A percentile compares a stretch with the other conserved stretches of the same genome.
phyloP scores from a whole-genome alignment of 30 jellyfish, hydroid and myxozoan species.

The Aurelia coerulea region DNA sequence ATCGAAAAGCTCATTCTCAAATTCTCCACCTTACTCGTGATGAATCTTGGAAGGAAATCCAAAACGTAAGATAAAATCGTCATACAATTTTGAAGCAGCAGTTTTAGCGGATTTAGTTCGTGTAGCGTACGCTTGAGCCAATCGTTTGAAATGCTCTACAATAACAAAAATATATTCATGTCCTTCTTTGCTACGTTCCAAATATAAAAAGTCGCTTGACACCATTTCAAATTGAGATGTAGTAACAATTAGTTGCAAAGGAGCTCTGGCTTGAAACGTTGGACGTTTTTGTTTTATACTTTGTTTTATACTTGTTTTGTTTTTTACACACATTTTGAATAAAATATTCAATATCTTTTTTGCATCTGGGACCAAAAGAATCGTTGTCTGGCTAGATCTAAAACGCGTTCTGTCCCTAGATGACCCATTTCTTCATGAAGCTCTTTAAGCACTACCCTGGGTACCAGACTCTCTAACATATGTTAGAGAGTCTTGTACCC shows the following conservation, averaged over 20 bases:
- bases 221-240: slow-evolving; percentile 21
- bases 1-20: no score
- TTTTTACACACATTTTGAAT: not conserved
- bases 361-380: not conserved
- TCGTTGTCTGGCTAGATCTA: slow-evolving; percentile 24
- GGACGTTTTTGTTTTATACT: slow-evolving; percentile 24
- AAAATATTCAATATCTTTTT: slow-evolving; percentile 19
- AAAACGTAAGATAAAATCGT: slow-evolving; percentile 36
- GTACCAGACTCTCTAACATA: no score
- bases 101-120: slow-evolving; percentile 48
- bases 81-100: slow-evolving; percentile 34
- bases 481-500: no score
- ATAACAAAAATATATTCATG: slow-evolving; percentile 38
- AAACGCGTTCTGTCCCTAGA: slow-evolving; percentile 44
- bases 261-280: not conserved
- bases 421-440: slow-evolving; percentile 41
- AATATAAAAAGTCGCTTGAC: slow-evolving; percentile 39
- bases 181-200: slow-evolving; percentile 24
- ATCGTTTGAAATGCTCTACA: not conserved
- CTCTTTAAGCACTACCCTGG: not conserved
- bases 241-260: slow-evolving; percentile 26
- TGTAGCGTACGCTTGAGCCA: slow-evolving; percentile 50
- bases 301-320: no score
- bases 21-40: slow-evolving; percentile 16
- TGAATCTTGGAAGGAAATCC: slow-evolving; percentile 39